Conservation (phyloP, 2,888 invertebrate genomes). For the Hirtodrosophila trivittata region DNA sequence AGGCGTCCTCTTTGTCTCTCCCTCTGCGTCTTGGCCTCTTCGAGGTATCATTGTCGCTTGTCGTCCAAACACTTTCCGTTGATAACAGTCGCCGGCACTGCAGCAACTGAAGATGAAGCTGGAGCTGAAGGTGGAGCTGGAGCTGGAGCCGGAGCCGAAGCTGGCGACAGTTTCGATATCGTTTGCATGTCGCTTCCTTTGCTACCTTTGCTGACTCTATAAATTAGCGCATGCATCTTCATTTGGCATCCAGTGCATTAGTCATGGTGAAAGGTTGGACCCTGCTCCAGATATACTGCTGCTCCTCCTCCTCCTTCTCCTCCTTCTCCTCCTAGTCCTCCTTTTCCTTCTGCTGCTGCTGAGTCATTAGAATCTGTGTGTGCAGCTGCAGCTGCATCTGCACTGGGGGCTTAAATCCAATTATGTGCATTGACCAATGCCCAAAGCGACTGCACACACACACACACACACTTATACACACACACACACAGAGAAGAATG, state of each 20-base stretch:
- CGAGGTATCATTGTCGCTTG: conserved; percentile 30
- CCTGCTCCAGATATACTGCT: background rate
- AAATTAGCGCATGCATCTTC: conserved; percentile 65
- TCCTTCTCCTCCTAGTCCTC: conserved; percentile 6
- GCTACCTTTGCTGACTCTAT: conserved; percentile 34
- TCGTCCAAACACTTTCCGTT: conserved; percentile 50
- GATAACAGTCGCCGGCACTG: conserved; percentile 16
- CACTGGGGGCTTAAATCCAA: conserved; percentile 73
- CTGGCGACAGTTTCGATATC: conserved; percentile 50
- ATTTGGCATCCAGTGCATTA: conserved; percentile 57
- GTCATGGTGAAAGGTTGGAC: conserved; percentile 40
- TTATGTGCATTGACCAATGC: conserved; percentile 65
- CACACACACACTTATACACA: conserved; percentile 8
- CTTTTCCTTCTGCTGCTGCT: conserved; percentile 33
- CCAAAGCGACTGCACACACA: conserved; percentile 35
- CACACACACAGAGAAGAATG: conserved; percentile 11
- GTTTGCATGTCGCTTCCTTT: conserved; percentile 25
- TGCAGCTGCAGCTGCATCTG: conserved; percentile 63
- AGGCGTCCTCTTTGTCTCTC: background rate
- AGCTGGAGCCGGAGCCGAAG: background rate
- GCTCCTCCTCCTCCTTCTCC: background rate
- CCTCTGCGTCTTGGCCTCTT: conserved; percentile 1
- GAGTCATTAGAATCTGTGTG: conserved; percentile 73
- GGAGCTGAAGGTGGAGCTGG: no score
- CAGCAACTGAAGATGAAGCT: no score